Base-by-base conservation (phyloP, 2,888 invertebrate genomes). In the Drosophila kambysellisi region DNA sequence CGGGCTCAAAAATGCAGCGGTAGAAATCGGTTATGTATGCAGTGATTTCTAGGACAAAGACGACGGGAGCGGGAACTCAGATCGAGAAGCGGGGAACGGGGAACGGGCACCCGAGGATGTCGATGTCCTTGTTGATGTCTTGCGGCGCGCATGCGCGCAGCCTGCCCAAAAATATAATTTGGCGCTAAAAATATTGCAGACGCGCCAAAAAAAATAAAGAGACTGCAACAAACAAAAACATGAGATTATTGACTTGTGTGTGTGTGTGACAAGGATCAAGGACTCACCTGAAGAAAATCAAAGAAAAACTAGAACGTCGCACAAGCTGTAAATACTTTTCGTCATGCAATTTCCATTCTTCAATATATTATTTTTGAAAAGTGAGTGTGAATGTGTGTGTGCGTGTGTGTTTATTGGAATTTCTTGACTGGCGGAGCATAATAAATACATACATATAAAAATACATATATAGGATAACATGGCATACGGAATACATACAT, bases 131-230 rank as follows among this genome's bases (percentile, higher is more conserved):
- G 70, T 48, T 74, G 82, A 89, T 81, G 80, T 90, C 90, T 79
- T 85, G 90, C 90, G 83, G 88, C 29, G 86, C 90, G 88, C 88
- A 84, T 72, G 88, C 79, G 88, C 76, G 74, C 89, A 88, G 83
- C 75, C 83, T 74, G 83, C 74, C 79, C 84, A 67, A 75, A 83
- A 72, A 72, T 60, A 76, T 57, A 71, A 85, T 87, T 85, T 85
- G 85, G 90, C 85, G 85, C 85, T 88, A 90, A 85, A 85, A 79
- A 79, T 52, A 54, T 48, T 57, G 61, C 57, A 60, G 70, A 33
- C 90, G 74, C 88, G 88, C 82, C 82, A 81, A 89, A 86, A 82
- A 48, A 53, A 58, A 39, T 54, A 61, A 69, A 72, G 68, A 70
- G 57, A 56, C 70, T 67, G 32, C 56, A 66, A 58, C 51, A 62